A percentile compares a stretch with the other conserved stretches of the same genome.
phyloP scores from a whole-genome alignment of 2,113 vertebrate genomes.

The Poicephalus meyeri region DNA sequence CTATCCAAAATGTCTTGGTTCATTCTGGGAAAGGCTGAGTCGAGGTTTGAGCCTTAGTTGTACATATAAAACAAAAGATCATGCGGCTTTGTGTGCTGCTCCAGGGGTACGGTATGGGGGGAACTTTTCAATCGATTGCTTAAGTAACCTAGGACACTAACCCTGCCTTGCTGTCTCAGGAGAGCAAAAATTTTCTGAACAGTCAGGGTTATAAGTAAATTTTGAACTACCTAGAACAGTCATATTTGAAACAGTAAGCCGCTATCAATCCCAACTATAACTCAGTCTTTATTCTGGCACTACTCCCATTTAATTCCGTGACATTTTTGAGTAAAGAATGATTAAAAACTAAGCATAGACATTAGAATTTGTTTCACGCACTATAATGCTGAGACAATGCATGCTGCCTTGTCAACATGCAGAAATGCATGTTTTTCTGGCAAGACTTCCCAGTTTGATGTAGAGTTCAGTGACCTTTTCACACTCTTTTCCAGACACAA shows the following conservation, averaged over 20 bases:
- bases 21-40: not conserved
- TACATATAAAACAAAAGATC: not conserved
- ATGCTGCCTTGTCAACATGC: not conserved
- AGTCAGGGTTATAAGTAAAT: not conserved
- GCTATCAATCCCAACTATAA: not conserved
- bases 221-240: not conserved
- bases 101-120: fast-evolving
- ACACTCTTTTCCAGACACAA: not conserved
- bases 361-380: not conserved
- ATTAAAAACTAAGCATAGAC: not conserved
- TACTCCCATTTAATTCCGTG: not conserved
- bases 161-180: not conserved
- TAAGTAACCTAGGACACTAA: not conserved
- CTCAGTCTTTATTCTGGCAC: not conserved
- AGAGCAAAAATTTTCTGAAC: not conserved
- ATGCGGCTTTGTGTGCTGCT: not conserved
- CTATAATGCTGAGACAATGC: not conserved
- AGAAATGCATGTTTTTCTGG: slow-evolving; percentile 22
- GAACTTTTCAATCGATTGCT: not conserved
- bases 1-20: not conserved
- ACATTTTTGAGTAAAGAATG: not conserved
- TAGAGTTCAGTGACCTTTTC: not conserved
- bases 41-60: not conserved
- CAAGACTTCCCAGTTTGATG: not conserved
- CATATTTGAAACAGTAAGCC: not conserved